phyloP scores from a whole-genome alignment of 1,140 invertebrate species.

The Pogonomyrmex barbatus region DNA sequence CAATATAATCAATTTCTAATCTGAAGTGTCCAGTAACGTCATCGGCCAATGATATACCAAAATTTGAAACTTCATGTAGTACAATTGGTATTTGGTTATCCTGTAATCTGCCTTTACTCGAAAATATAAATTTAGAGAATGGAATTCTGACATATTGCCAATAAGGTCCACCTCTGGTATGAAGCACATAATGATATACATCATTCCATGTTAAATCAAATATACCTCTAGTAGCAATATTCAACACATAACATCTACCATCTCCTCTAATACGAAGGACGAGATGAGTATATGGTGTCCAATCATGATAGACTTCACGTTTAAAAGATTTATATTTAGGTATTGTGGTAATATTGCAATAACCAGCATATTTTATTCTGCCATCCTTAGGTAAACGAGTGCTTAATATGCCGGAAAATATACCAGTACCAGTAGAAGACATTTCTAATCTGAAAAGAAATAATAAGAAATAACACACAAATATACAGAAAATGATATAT shows the following conservation, averaged over 20 bases:
- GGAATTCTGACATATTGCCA: constrained; percentile 98
- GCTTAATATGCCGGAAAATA: constrained; percentile 92
- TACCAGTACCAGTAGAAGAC: constrained; percentile 89
- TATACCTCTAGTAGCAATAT: constrained; percentile 89
- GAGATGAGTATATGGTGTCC: constrained; percentile 93
- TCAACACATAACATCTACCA: constrained; percentile 94
- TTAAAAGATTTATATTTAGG: constrained; percentile 93
- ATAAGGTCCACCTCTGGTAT: constrained; percentile 97
- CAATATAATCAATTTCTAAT: constrained; percentile 98
- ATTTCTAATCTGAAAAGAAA: constrained; percentile 85
- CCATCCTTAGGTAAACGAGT: constrained; percentile 93
- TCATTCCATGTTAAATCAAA: constrained; percentile 95
- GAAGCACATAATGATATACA: constrained; percentile 93
- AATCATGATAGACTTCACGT: constrained; percentile 89
- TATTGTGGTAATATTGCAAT: constrained; percentile 91
- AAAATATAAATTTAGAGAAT: constrained; percentile 96
- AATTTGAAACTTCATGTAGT: constrained; percentile 88
- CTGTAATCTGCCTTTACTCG: constrained; percentile 94
- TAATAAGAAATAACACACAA: background rate
- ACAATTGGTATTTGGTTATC: constrained; percentile 91
- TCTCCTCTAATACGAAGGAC: constrained; percentile 95
- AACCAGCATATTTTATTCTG: constrained; percentile 90
- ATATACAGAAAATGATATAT: background rate
- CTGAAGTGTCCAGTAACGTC: constrained; percentile 93
- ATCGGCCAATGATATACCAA: constrained; percentile 94